Evolutionary conservation across 2,888 invertebrate genomes (phyloP).

Genomic region (Ceriagrion tenellum): DNA sequence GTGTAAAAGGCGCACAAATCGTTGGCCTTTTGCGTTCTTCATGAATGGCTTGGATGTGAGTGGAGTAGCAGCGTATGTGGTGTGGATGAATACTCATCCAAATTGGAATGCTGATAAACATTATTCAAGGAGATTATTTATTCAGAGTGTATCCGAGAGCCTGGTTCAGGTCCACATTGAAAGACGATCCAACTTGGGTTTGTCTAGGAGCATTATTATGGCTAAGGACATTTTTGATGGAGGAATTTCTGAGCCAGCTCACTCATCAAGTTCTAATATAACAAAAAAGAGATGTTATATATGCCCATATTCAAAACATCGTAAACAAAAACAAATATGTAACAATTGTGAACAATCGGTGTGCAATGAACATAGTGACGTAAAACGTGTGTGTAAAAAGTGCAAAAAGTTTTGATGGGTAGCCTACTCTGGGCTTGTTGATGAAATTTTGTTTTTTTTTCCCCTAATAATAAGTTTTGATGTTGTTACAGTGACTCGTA

Average conservation of each 20-base stretch:
- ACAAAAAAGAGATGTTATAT: conserved; percentile 11
- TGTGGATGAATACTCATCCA: conserved; percentile 32
- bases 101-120: conserved; percentile 15
- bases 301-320: neutral
- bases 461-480: neutral
- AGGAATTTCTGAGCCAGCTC: conserved; percentile 1
- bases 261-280: conserved; percentile 18
- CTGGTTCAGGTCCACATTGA: conserved; percentile 19
- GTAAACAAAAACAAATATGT: conserved; percentile 7
- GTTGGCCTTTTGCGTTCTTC: conserved; percentile 28
- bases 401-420: conserved; percentile 11
- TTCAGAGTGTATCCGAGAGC: conserved; percentile 17
- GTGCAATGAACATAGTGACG: neutral
- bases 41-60: conserved; percentile 37
- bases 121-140: neutral
- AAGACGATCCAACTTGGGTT: conserved; percentile 20
- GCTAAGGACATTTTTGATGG: neutral
- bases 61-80: neutral
- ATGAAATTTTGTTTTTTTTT: neutral
- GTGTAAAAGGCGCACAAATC: conserved; percentile 10
- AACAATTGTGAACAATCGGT: conserved; percentile 18
- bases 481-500: neutral
- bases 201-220: conserved; percentile 14
- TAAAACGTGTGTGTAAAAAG: neutral
- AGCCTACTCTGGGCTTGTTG: neutral